Evolutionary conservation across 2,888 invertebrate genomes (phyloP).

Genomic region (Hypomecis punctinalis): DNA sequence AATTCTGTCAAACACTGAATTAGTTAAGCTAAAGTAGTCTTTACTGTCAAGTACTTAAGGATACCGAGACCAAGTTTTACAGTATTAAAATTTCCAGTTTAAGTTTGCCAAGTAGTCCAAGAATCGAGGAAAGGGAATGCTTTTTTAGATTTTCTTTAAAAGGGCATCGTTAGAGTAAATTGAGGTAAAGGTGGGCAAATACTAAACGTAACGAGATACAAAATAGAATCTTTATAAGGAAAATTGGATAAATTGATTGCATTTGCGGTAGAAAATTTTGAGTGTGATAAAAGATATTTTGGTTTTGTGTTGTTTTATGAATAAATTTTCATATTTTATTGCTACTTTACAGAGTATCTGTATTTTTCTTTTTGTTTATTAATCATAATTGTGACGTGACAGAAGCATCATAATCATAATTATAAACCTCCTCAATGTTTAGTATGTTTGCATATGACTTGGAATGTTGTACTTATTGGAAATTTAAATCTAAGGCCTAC

Average conservation of each 20-base stretch:
- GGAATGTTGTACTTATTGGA: too few relatives aligned
- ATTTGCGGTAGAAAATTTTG: constrained; percentile 38
- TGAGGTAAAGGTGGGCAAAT: constrained; percentile 71
- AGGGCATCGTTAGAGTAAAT: constrained; percentile 73
- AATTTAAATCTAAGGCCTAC: too few relatives aligned
- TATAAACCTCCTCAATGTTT: too few relatives aligned
- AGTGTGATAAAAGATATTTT: neutral
- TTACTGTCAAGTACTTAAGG: constrained; percentile 37
- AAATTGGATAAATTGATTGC: constrained; percentile 59
- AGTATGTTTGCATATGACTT: too few relatives aligned
- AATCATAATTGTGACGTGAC: too few relatives aligned
- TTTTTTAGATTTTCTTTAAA: constrained; percentile 67
- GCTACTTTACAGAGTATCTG: too few relatives aligned
- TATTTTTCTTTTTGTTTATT: too few relatives aligned
- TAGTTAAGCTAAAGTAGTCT: constrained; percentile 41
- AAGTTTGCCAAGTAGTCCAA: constrained; percentile 40
- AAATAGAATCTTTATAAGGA: constrained; percentile 49
- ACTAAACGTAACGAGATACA: constrained; percentile 60
- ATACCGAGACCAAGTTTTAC: constrained; percentile 3
- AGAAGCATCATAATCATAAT: too few relatives aligned
- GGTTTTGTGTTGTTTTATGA: too few relatives aligned
- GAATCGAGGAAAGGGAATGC: constrained; percentile 62
- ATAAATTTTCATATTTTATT: too few relatives aligned
- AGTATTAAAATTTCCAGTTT: constrained; percentile 34
- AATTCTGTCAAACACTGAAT: constrained; percentile 34